These are phyloP conservation scores for Chunga burmeisteri DNA, from an alignment of 2,113 vertebrate genomes.

Conservation along the genomic window DNA sequence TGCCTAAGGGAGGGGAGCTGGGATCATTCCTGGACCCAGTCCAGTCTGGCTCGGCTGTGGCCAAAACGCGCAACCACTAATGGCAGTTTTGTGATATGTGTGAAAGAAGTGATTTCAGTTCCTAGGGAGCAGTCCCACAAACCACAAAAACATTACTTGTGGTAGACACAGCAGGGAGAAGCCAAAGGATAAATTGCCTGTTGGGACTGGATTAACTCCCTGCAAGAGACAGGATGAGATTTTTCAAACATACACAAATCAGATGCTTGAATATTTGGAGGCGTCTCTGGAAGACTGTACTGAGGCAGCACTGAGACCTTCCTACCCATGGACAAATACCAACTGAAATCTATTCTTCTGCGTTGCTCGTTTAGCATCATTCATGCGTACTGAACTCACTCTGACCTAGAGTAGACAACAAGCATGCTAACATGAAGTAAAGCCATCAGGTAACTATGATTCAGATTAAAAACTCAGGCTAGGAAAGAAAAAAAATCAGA, in stretches of 20 bases:
- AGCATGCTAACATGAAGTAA: background rate
- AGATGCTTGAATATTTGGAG: background rate
- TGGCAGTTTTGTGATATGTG: background rate
- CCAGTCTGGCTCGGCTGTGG: background rate
- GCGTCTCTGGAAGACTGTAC: background rate
- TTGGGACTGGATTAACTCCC: background rate
- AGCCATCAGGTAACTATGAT: background rate
- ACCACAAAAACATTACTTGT: background rate
- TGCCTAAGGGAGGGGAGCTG: background rate
- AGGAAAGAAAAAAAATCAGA: background rate
- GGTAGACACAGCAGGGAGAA: background rate
- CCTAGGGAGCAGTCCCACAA: background rate
- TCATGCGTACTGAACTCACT: background rate
- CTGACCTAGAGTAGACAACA: background rate
- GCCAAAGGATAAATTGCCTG: background rate
- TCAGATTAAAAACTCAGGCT: background rate
- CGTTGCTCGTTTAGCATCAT: background rate
- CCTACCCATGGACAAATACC: background rate
- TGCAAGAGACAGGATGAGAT: background rate
- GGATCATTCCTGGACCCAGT: background rate
- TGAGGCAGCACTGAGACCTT: background rate
- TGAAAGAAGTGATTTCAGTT: background rate
- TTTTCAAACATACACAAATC: background rate
- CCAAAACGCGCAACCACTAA: accelerated
- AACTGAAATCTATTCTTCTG: background rate